A percentile compares a stretch with the other conserved stretches of the same genome.
Conservation (phyloP, 2,113 vertebrate genomes). For the Paratilapia polleni region DNA sequence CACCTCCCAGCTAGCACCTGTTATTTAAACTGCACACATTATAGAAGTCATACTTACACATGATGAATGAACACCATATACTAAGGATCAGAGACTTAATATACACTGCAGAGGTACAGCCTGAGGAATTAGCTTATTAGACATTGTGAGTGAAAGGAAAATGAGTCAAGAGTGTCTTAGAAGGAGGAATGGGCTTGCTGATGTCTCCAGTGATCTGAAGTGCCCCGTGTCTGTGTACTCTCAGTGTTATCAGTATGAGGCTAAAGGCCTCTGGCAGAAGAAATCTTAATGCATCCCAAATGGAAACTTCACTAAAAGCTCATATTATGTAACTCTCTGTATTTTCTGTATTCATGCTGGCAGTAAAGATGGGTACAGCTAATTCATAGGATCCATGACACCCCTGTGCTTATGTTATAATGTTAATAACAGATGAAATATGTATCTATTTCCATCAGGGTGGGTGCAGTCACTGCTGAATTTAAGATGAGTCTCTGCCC, state of each 20-base stretch:
- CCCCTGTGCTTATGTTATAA: slow-evolving; percentile 4
- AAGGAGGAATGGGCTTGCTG: slow-evolving; percentile 19
- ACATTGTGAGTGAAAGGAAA: slow-evolving; percentile 18
- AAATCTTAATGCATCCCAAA: slow-evolving; percentile 32
- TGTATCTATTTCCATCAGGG: slow-evolving; percentile 49
- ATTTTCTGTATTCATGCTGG: slow-evolving; percentile 33
- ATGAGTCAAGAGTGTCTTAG: slow-evolving; percentile 7
- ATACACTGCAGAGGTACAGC: neutral
- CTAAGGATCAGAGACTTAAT: slow-evolving; percentile 34
- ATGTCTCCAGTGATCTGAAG: slow-evolving; percentile 19
- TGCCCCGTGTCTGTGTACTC: slow-evolving; percentile 12
- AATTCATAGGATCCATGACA: slow-evolving; percentile 37
- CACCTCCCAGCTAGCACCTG: slow-evolving; percentile 1
- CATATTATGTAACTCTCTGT: neutral
- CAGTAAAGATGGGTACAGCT: slow-evolving; percentile 38
- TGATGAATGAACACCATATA: neutral
- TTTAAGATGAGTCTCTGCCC: slow-evolving; percentile 59
- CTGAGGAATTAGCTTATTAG: neutral
- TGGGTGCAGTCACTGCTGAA: neutral
- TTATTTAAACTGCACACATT: slow-evolving; percentile 16
- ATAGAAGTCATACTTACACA: slow-evolving; percentile 4
- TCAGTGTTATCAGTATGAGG: slow-evolving; percentile 11
- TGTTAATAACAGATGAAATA: slow-evolving; percentile 64
- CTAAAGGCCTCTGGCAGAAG: slow-evolving; percentile 20
- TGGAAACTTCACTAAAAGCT: slow-evolving; percentile 36